These are phyloP conservation scores for Sebastes kiyomatsui DNA, from an alignment of 2,797 vertebrate species.

Conservation along the genomic window DNA sequence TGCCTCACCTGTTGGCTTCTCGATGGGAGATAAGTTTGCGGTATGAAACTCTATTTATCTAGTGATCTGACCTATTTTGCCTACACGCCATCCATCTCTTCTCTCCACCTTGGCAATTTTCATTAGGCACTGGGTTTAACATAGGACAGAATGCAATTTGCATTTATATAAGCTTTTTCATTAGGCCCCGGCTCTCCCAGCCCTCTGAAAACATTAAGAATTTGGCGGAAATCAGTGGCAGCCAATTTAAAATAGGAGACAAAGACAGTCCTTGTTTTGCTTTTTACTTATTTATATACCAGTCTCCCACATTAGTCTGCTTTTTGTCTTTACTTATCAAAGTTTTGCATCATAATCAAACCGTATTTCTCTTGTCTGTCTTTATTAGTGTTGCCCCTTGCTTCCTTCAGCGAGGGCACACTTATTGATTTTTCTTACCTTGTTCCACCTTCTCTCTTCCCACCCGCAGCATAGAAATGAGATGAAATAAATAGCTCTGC, in stretches of 20 bases:
- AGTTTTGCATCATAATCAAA: conserved; percentile 31
- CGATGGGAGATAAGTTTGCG: conserved; percentile 54
- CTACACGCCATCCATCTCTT: conserved; percentile 65
- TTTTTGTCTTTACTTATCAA: conserved; percentile 34
- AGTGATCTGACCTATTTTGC: conserved; percentile 78
- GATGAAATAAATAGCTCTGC: conserved; percentile 1
- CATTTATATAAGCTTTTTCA: conserved; percentile 90
- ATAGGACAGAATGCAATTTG: conserved; percentile 85
- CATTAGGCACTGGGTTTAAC: conserved; percentile 82
- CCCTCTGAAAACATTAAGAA: conserved; percentile 79
- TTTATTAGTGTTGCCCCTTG: conserved; percentile 4
- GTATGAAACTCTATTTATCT: conserved; percentile 74
- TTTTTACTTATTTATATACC: conserved; percentile 47
- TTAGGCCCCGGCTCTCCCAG: conserved; percentile 75
- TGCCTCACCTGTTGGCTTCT: conserved; percentile 51
- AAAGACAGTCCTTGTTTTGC: conserved; percentile 42
- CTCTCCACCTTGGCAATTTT: conserved; percentile 77
- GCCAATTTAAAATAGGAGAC: conserved; percentile 73
- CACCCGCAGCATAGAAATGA: conserved; percentile 15
- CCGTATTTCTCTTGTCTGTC: conserved; percentile 13
- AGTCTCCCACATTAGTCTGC: conserved; percentile 3
- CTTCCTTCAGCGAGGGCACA: background rate
- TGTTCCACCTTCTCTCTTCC: conserved; percentile 1
- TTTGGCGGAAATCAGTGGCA: conserved; percentile 74
- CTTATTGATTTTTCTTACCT: conserved; percentile 29